Percentiles rank a stretch among this genome's conserved stretches.
Conservation (phyloP, 2,888 invertebrate genomes). For the Netelia melanura region DNA sequence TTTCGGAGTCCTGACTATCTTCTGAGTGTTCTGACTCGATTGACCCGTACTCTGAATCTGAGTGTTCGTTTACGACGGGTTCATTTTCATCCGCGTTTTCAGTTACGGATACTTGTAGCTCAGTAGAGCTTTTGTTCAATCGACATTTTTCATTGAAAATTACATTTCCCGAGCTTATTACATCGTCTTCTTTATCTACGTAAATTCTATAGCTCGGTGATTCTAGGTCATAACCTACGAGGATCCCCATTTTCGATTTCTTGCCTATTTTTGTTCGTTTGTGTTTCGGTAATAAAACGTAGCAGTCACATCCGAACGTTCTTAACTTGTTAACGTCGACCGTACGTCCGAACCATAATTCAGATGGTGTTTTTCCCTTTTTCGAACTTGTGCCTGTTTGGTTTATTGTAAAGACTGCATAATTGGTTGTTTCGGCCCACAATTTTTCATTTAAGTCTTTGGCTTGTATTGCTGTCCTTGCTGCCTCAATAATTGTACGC, state of each 20-base stretch:
- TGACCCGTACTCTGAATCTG: slow-evolving; percentile 57
- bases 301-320: slow-evolving; percentile 65
- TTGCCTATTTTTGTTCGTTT: slow-evolving; percentile 61
- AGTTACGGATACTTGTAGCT: slow-evolving; percentile 41
- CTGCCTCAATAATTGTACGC: slow-evolving; percentile 77
- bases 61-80: slow-evolving; percentile 33
- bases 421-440: slow-evolving; percentile 23
- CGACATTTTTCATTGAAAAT: slow-evolving; percentile 65
- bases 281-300: slow-evolving; percentile 59
- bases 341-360: slow-evolving; percentile 67
- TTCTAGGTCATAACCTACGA: slow-evolving; percentile 73
- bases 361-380: slow-evolving; percentile 60
- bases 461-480: slow-evolving; percentile 72
- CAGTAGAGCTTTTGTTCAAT: slow-evolving; percentile 17
- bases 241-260: slow-evolving; percentile 63
- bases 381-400: slow-evolving; percentile 65
- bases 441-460: slow-evolving; percentile 40
- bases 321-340: slow-evolving; percentile 59
- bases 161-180: slow-evolving; percentile 69
- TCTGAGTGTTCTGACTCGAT: slow-evolving; percentile 40
- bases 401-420: slow-evolving; percentile 66
- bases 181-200: slow-evolving; percentile 59
- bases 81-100: slow-evolving; percentile 39
- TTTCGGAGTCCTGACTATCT: slow-evolving; percentile 45
- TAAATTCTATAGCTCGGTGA: slow-evolving; percentile 69